Conservation (phyloP, 2,113 vertebrate genomes). For the Zeus faber region DNA sequence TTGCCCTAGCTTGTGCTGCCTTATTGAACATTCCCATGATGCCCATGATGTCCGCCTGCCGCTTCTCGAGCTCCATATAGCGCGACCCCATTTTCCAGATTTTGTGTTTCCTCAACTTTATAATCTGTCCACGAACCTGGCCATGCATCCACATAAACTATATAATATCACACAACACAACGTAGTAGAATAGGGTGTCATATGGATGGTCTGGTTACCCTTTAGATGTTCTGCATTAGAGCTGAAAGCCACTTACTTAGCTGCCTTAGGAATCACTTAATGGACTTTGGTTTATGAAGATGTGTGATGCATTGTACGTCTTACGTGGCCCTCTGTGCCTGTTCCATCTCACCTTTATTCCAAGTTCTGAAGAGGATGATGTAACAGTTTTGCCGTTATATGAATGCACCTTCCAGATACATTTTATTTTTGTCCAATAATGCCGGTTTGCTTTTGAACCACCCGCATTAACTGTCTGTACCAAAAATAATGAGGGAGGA, state of each 20-base stretch:
- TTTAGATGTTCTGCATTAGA: conserved; percentile 13
- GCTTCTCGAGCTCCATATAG: neutral
- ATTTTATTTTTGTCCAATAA: conserved; percentile 56
- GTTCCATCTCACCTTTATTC: conserved; percentile 53
- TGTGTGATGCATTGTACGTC: conserved; percentile 59
- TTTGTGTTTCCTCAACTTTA: neutral
- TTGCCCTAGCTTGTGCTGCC: conserved; percentile 63
- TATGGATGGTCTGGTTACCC: conserved; percentile 16
- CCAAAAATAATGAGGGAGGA: conserved; percentile 54
- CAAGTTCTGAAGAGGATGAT: conserved; percentile 38
- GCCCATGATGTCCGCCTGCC: neutral
- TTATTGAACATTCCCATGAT: conserved; percentile 60
- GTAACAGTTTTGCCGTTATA: conserved; percentile 43
- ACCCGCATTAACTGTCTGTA: conserved; percentile 56
- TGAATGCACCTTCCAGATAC: conserved; percentile 61
- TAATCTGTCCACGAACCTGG: neutral
- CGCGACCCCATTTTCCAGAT: neutral
- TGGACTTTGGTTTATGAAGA: conserved; percentile 47
- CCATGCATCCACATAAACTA: neutral
- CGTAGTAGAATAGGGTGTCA: conserved; percentile 6
- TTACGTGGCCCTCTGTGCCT: conserved; percentile 73
- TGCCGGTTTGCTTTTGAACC: conserved; percentile 55
- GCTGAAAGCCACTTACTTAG: conserved; percentile 13
- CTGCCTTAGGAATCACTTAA: conserved; percentile 55
- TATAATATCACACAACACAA: conserved; percentile 1